Base-by-base conservation (phyloP, 1,140 invertebrate genomes). In the Eumaeus atala region DNA sequence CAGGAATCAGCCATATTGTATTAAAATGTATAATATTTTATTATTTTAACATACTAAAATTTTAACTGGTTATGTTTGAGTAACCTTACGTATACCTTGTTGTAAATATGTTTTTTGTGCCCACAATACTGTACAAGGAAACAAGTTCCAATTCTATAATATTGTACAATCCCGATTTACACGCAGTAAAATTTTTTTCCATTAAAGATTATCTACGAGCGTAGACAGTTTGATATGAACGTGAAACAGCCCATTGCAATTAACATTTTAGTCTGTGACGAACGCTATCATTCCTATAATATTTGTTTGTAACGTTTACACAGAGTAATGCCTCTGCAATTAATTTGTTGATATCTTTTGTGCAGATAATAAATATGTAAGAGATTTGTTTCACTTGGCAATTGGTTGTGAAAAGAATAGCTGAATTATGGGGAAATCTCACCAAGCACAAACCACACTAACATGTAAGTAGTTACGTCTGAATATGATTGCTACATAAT, bases 391-490 rank as follows among this genome's bases (percentile, higher is more conserved):
- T 44, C 40, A 44, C 17, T 44, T 44, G 40, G 12, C 40, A 44
- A 9, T 44, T 44, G 40, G 40, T 44, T 44, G 40, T 44, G 1
- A 16, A 17, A 44, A 44, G 40, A 16, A 44, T 14, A 17, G 16
- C 40, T 14, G 36, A 55, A 37, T 28, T 28, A 55, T 55, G 54
- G 54, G 54, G 16, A 55, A 48, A 55, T 9, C 28, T 7, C 54
- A 55, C 4, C 54, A 55, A 17, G 48, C 10, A 21, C 47, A 48
- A 14, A 55, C 62, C 5, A 58, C 62, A 9, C 9, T 70, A n/a
- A 56, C 67, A 40, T 40, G 67, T 70, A 58, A 62, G 54, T 55
- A 53, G n/a, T 3, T 28, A 28, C 6, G n/a, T n/a, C n/a, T n/a
- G n/a, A n/a, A n/a, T n/a, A n/a, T n/a, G n/a, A n/a, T n/a, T n/a